Percentiles rank a stretch among this genome's conserved stretches.
Evolutionary conservation across 2,113 vertebrate genomes (phyloP).

Genomic region (Ailurus styani): DNA sequence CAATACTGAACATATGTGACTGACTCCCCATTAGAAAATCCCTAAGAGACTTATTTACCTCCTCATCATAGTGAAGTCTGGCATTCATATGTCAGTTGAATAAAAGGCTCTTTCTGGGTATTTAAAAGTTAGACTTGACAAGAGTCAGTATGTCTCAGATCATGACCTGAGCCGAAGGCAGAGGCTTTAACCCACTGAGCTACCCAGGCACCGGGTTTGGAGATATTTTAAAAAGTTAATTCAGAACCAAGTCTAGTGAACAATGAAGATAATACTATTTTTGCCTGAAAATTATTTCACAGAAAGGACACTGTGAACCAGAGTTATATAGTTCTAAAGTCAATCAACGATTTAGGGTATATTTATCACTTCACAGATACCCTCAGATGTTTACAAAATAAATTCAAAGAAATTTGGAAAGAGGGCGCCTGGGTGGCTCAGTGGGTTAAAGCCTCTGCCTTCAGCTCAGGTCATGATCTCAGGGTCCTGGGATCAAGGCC

Average conservation of each 20-base stretch:
- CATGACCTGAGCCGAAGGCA: too few relatives aligned
- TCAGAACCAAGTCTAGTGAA: background rate
- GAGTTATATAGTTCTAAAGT: background rate
- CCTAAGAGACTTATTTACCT: background rate
- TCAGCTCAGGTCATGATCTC: too few relatives aligned
- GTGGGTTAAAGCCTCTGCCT: too few relatives aligned
- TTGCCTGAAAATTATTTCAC: slow-evolving; percentile 13
- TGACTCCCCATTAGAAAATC: background rate
- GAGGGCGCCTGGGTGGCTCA: too few relatives aligned
- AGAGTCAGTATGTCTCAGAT: too few relatives aligned
- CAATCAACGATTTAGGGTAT: background rate
- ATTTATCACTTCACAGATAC: background rate
- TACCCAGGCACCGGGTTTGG: background rate
- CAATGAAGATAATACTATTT: background rate
- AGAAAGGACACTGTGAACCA: background rate
- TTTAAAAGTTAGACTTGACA: slow-evolving; percentile 10
- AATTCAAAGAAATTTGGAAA: background rate
- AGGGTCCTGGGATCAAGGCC: too few relatives aligned
- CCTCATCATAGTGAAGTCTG: background rate
- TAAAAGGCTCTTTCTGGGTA: slow-evolving; percentile 2
- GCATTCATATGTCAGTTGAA: background rate
- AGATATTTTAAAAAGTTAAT: background rate
- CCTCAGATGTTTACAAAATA: background rate
- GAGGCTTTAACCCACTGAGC: too few relatives aligned
- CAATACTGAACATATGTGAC: background rate